A percentile compares a stretch with the other conserved stretches of the same genome.
phyloP scores from a whole-genome alignment of 2,113 vertebrate species.

The Columba livia region DNA sequence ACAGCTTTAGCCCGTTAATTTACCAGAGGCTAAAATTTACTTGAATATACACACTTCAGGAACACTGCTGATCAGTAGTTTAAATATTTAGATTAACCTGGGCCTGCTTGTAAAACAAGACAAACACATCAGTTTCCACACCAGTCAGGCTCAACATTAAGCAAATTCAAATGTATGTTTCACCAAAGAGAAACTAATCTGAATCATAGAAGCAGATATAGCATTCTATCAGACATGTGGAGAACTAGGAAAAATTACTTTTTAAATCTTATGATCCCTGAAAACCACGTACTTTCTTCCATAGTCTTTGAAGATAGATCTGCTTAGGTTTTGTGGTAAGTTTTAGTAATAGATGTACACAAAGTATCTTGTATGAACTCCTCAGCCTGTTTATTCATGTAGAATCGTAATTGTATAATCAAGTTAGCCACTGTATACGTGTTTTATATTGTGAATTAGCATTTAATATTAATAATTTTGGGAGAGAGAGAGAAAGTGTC shows the following conservation, averaged over 20 bases:
- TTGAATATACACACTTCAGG: neutral
- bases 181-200: neutral
- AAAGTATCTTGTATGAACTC: neutral
- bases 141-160: neutral
- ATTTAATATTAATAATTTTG: neutral
- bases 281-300: neutral
- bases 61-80: neutral
- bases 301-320: neutral
- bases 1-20: neutral
- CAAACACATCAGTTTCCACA: neutral
- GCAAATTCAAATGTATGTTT: neutral
- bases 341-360: neutral
- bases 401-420: neutral
- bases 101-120: neutral
- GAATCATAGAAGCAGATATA: neutral
- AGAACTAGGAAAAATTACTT: neutral
- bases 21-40: neutral
- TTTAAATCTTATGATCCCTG: neutral
- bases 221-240: neutral
- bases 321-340: neutral
- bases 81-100: conserved; percentile 24
- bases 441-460: neutral
- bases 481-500: neutral
- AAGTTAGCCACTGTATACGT: neutral
- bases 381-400: neutral